Conservation (phyloP, 2,797 vertebrate genomes). For the Enteromius viviparus region DNA sequence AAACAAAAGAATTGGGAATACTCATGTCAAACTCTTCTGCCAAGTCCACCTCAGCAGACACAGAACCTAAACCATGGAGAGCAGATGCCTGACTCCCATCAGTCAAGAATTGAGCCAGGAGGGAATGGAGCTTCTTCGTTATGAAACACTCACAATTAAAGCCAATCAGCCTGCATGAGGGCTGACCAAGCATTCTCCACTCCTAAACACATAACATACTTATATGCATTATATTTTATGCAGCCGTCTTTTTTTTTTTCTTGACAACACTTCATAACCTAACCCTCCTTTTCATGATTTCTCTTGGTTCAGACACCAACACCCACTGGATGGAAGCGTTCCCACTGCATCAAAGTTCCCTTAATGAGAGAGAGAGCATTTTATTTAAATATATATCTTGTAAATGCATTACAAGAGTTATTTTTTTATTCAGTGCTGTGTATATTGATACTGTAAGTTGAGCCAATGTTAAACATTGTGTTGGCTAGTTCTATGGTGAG, state of each 20-base stretch:
- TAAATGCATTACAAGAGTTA: too few relatives aligned
- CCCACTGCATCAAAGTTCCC: too few relatives aligned
- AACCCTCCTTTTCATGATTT: too few relatives aligned
- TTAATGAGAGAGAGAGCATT: too few relatives aligned
- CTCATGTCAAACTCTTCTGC: neutral
- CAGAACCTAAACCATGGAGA: neutral
- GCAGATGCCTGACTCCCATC: neutral
- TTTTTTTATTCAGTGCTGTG: neutral
- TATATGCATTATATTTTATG: too few relatives aligned
- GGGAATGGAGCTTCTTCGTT: neutral
- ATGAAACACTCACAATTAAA: neutral
- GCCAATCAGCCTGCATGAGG: neutral
- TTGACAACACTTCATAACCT: too few relatives aligned
- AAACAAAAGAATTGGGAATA: neutral
- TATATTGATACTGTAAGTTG: neutral
- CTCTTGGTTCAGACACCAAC: too few relatives aligned
- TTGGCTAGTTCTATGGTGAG: slow-evolving; percentile 45
- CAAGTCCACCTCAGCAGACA: neutral
- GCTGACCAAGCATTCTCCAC: too few relatives aligned
- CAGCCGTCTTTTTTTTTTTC: too few relatives aligned
- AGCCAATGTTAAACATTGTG: slow-evolving; percentile 7
- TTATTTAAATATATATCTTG: too few relatives aligned
- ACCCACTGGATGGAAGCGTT: too few relatives aligned
- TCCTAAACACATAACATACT: too few relatives aligned
- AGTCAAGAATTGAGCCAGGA: neutral